Conservation (phyloP, 2,113 vertebrate species). For the Spea multiplicata region DNA sequence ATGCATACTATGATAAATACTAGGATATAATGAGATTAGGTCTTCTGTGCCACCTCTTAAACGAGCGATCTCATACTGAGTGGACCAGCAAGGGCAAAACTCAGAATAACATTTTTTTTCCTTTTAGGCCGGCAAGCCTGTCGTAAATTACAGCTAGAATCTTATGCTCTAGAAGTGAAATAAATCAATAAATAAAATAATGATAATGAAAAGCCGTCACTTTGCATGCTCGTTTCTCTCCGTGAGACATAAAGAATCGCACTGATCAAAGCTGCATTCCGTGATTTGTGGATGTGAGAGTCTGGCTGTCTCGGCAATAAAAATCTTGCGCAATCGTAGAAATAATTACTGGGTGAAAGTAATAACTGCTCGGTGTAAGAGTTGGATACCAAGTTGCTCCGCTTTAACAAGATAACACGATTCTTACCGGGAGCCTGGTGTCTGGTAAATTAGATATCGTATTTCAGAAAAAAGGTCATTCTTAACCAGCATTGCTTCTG, state of each 20-base stretch:
- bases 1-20: no score
- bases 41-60: no score
- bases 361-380: conserved; percentile 54
- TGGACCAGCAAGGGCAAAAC: no score
- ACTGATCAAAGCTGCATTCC: conserved; percentile 32
- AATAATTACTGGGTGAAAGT: conserved; percentile 63
- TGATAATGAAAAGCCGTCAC: conserved; percentile 13
- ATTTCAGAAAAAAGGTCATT: conserved; percentile 59
- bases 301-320: conserved; percentile 51
- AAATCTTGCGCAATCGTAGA: conserved; percentile 56
- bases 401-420: conserved; percentile 54
- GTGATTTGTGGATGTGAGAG: conserved; percentile 47
- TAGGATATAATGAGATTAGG: no score
- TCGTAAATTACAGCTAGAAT: background rate
- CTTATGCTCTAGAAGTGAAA: background rate
- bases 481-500: conserved; percentile 53
- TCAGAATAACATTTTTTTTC: no score
- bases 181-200: background rate
- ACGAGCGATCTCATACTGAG: no score
- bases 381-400: conserved; percentile 46
- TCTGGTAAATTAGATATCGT: conserved; percentile 63
- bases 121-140: no score
- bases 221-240: conserved; percentile 11
- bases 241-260: conserved; percentile 6
- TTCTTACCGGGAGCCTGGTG: conserved; percentile 56